Percentiles rank a stretch among this genome's conserved stretches.
phyloP scores from a whole-genome alignment of 92 coral and sea anemone genomes.

The Zoanthus solanderi region DNA sequence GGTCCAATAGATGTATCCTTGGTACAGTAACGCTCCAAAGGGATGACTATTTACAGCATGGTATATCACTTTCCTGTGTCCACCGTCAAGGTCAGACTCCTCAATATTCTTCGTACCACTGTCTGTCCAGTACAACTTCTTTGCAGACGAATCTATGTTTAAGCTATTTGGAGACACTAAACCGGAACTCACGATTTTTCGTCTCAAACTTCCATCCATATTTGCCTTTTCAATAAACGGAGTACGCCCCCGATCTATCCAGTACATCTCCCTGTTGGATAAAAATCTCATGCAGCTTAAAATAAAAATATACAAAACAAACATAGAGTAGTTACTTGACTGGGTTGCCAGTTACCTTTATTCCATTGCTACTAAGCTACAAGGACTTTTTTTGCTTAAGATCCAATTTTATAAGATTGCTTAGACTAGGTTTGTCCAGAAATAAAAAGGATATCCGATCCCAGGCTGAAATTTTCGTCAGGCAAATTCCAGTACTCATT shows the following conservation, averaged over 20 bases:
- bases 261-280: constrained; percentile 54
- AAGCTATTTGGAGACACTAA: constrained; percentile 9
- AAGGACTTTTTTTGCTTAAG: no score
- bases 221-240: constrained; percentile 57
- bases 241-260: constrained; percentile 62
- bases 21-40: constrained; percentile 13
- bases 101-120: constrained; percentile 14
- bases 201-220: constrained; percentile 56
- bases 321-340: no score
- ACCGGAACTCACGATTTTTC: constrained; percentile 20
- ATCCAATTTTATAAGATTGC: no score
- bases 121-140: constrained; percentile 62
- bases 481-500: no score
- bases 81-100: constrained; percentile 40
- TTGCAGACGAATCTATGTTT: constrained; percentile 7
- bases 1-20: constrained; percentile 39
- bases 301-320: no score
- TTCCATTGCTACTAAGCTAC: no score
- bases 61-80: constrained; percentile 1
- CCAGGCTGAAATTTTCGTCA: no score
- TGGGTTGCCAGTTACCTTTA: no score
- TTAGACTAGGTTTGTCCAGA: no score
- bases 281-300: not conserved
- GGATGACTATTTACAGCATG: constrained; percentile 6
- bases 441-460: no score